Percentiles rank a stretch among this genome's conserved stretches.
phyloP scores from a whole-genome alignment of 2,113 vertebrate species.

The Oryctolagus cuniculus region mOryCun1.1 NC_091438.1:135644501-135645000 shows the following conservation, averaged over 20 bases:
- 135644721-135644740: background rate
- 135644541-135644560: rapidly evolving
- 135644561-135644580: background rate
- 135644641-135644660: background rate
- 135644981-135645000: background rate
- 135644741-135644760: background rate
- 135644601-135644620: no score
- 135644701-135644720: background rate
- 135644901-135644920: background rate
- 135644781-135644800: background rate
- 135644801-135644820: background rate
- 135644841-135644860: background rate
- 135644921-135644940: no score
- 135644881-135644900: background rate
- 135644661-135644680: background rate
- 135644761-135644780: rapidly evolving
- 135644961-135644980: background rate
- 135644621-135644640: background rate
- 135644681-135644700: rapidly evolving
- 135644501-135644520: background rate
- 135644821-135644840: background rate
- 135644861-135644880: background rate
- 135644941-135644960: no score
- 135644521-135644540: background rate
- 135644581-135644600: background rate